Base-by-base conservation (phyloP, 1,140 invertebrate genomes). In the Trichonephila clavipes region DNA sequence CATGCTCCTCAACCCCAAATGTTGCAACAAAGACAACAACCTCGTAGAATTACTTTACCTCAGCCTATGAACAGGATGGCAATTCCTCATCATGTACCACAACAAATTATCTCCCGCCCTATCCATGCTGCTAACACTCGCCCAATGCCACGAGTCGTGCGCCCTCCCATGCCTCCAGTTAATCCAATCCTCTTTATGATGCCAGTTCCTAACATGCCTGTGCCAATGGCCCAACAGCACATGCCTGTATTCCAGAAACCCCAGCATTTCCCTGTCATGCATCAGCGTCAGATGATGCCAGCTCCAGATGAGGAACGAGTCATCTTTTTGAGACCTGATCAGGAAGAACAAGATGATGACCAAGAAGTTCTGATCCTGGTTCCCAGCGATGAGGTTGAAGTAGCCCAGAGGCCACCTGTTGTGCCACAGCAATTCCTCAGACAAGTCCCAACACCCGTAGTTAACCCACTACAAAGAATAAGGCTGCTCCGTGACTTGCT, bases 331-430 rank as follows among this genome's bases (percentile, higher is more conserved):
- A 44, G 88, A 28, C 85, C 85, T 40, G 93, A 94, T 10, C 93
- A 89, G 16, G 87, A 89, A 2, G 93, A 94, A 19, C 92, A 93
- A 51, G 93, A 94, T 40, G 93, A 94, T 44, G 93, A 94, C 21
- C 93, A 94, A 44, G 93, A 94, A 61, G 88, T 94, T 59, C 72
- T 94, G 24, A 89, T 94, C 40, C 51, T 94, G 16, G 93, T 94
- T 2, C 93, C 93, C 18, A 94, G 87, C n/a, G 93, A 94, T 61
- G 93, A 94, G 44, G 88, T 90, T 18, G 93, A 94, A 61, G 72
- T 85, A 16, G 19, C 44, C 6, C 93, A 94, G 61, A 64, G 93
- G 16, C 93, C 93, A 28, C 93, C 93, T 1, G 34, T 93, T 12
- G 58, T 93, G 64, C 90, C 81, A 51, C 81, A 66, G 14, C 72